Percentiles rank a stretch among this genome's conserved stretches.
Evolutionary conservation across 2,797 vertebrate species (phyloP).

Genomic region (Lutjanus campechanus): DNA sequence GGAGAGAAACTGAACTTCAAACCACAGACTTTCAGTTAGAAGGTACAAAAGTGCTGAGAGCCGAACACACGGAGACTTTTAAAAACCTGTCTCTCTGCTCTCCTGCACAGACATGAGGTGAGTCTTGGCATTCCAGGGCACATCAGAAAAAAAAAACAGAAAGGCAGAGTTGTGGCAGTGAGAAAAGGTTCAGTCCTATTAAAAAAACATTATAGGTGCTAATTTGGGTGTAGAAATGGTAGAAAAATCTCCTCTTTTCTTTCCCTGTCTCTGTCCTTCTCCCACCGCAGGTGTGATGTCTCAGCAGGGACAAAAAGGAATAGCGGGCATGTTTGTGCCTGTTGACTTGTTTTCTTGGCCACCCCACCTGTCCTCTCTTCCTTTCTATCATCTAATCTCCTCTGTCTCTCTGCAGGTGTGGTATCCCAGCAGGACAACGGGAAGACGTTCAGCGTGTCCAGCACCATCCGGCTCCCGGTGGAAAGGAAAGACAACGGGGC

Average conservation of each 20-base stretch:
- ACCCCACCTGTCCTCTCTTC: conserved; percentile 19
- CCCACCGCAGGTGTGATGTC: conserved; percentile 29
- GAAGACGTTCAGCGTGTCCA: conserved; percentile 91
- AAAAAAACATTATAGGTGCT: too few species aligned
- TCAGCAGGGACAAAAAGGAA: conserved; percentile 36
- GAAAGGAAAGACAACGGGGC: conserved; percentile 92
- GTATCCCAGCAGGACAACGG: conserved; percentile 90
- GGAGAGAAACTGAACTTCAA: too few species aligned
- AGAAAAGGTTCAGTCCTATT: too few species aligned
- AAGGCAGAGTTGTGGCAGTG: too few species aligned
- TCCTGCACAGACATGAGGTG: too few species aligned
- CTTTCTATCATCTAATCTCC: conserved; percentile 20
- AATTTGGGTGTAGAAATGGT: too few species aligned
- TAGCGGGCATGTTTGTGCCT: conserved; percentile 31
- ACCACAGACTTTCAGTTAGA: too few species aligned
- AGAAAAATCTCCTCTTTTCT: conserved; percentile 15
- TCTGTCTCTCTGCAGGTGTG: conserved; percentile 81
- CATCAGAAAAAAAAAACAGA: too few species aligned
- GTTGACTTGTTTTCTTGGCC: conserved; percentile 26
- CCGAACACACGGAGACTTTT: too few species aligned
- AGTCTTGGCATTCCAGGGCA: too few species aligned
- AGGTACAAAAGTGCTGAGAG: too few species aligned
- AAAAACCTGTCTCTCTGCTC: too few species aligned
- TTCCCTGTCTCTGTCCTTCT: not conserved
- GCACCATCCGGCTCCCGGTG: conserved; percentile 88